Percentiles rank a stretch among this genome's conserved stretches.
phyloP scores from a whole-genome alignment of 2,888 invertebrate species.

The Carcina quercana region DNA sequence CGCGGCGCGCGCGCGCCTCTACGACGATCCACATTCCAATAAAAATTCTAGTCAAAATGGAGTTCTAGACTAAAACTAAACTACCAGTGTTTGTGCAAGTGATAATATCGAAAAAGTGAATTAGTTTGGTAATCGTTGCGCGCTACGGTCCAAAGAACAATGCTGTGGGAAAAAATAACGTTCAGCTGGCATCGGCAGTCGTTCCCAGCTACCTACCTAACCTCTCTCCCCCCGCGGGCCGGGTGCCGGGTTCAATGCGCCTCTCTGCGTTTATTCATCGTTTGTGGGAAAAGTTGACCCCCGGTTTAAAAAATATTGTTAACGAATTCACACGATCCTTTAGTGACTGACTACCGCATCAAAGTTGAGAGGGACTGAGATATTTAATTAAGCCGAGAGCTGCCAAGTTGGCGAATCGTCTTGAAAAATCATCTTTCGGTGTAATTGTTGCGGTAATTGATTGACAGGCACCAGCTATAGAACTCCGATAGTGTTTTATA shows the following conservation, averaged over 20 bases:
- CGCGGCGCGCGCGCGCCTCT: slow-evolving; percentile 64
- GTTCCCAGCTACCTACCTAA: slow-evolving; percentile 71
- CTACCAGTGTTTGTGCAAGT: slow-evolving; percentile 36
- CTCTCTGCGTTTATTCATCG: slow-evolving; percentile 73
- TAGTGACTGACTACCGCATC: slow-evolving; percentile 51
- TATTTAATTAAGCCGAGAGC: slow-evolving; percentile 6
- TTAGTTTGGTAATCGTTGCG: slow-evolving; percentile 42
- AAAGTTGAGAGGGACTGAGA: slow-evolving; percentile 31
- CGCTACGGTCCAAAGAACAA: slow-evolving; percentile 72
- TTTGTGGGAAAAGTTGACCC: slow-evolving; percentile 75
- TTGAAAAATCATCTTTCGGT: background rate
- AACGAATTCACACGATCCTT: slow-evolving; percentile 69
- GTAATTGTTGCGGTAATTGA: slow-evolving; percentile 7
- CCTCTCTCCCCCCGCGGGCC: slow-evolving; percentile 63
- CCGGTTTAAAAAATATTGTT: slow-evolving; percentile 66
- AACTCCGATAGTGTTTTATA: slow-evolving; percentile 27
- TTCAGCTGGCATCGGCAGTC: slow-evolving; percentile 73
- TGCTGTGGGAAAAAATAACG: slow-evolving; percentile 77
- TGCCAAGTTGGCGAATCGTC: too few species aligned
- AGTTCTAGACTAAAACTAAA: slow-evolving; percentile 31
- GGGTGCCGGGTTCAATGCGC: slow-evolving; percentile 73
- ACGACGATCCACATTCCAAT: slow-evolving; percentile 42
- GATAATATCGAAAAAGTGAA: slow-evolving; percentile 42
- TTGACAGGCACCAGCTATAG: slow-evolving; percentile 29
- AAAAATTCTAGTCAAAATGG: slow-evolving; percentile 51